Evolutionary conservation across 2,888 invertebrate species (phyloP), one percentile per base, ranked within the genome.

Genomic region (Allacma fusca): DNA sequence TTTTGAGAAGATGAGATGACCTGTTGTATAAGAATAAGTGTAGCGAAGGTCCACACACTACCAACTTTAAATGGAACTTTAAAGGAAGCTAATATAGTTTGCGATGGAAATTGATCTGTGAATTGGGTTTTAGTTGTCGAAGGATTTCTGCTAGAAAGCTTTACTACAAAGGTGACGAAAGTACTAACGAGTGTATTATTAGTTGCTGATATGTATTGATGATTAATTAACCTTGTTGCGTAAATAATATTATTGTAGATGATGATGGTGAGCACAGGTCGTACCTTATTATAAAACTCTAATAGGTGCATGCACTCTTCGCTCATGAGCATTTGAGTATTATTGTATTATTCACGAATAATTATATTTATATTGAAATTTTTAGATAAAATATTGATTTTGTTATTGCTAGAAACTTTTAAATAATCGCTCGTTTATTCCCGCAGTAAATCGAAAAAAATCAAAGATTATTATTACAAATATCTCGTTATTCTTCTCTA

Each of bases 241-340:
- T n/a, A 50, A 19, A 50, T 50, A 50, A 9, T 29, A n/a, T 67
- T 68, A 13, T 40, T 16, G 43, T 40, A 43, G 43, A 21, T 68
- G 68, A 70, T 43, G 40, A 34, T 34, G 69, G 23, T 21, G 69
- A 70, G 69, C 69, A 70, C 69, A 65, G 26, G 26, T 43, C 21
- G 69, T 70, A 70, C 69, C 69, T 70, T 70, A 43, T 23, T 44
- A 43, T 43, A 65, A 43, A 34, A 68, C 34, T 44, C 69, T 70
- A 70, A 43, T 44, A 70, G 69, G 69, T 70, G 69, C 69, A 70
- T 44, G 69, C 69, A 70, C 69, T 70, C 69, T 34, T 29, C 69
- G 40, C 43, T 70, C 69, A 70, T 21, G n/a, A 50, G 50, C 50
- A 43, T 70, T 43, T 7, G 43, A 70, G 69, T 70, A 70, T 70